Conservation (phyloP, 37 sponge, comb jelly and placozoan genomes). For the Ianthella basta region DNA sequence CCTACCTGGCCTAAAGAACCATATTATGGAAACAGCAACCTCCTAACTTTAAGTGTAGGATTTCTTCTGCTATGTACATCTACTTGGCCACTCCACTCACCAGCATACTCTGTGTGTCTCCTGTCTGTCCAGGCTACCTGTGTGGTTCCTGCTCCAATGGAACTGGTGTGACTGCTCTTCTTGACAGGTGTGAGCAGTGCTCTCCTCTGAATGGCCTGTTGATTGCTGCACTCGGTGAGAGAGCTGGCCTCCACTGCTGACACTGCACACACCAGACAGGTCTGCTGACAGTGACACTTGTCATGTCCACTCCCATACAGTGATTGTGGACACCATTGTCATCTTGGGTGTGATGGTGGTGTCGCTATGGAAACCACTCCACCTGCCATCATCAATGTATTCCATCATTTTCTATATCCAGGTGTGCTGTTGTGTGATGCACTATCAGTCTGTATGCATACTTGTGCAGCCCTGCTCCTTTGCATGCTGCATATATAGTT, state of each 20-base stretch:
- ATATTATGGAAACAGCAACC: too few species aligned
- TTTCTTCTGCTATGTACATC: too few species aligned
- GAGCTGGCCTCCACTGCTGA: background rate
- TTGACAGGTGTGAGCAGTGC: conserved; percentile 58
- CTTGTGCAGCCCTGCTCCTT: too few species aligned
- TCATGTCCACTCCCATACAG: background rate
- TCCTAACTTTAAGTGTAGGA: too few species aligned
- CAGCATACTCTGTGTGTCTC: background rate
- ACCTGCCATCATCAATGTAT: conserved; percentile 3
- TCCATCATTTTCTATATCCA: conserved; percentile 19
- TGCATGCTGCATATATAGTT: conserved; percentile 15
- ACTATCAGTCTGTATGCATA: too few species aligned
- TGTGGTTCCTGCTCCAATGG: conserved; percentile 41
- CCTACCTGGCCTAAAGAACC: too few species aligned
- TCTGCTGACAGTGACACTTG: background rate
- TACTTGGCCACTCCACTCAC: too few species aligned
- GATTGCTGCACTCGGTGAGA: conserved; percentile 32
- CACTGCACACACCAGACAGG: background rate
- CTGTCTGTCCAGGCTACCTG: conserved; percentile 12
- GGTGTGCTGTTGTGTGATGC: background rate
- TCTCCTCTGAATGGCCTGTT: conserved; percentile 33
- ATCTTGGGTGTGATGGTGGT: conserved; percentile 15
- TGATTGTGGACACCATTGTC: conserved; percentile 3
- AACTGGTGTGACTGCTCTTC: conserved; percentile 28
- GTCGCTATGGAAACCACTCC: conserved; percentile 26